Evolutionary conservation across 2,888 invertebrate genomes (phyloP).

Genomic region (Melitaea athalia): DNA sequence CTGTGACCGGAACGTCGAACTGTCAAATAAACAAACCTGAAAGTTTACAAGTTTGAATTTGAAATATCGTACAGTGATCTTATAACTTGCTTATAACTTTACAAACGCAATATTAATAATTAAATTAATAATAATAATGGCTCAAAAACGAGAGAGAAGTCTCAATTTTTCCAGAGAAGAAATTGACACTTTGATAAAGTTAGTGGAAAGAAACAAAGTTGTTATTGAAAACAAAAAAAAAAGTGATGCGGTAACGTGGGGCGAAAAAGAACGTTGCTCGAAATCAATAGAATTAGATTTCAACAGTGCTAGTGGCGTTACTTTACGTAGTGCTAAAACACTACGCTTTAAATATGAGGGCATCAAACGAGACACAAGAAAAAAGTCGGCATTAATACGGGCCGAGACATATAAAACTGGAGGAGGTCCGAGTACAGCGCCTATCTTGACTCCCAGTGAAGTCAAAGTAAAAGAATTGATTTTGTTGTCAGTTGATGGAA

Average conservation of each 20-base stretch:
- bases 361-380: not conserved
- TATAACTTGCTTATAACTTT: too few relatives aligned
- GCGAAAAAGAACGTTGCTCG: conserved; percentile 8
- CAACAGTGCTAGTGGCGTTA: not conserved
- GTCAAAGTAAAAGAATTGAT: conserved; percentile 10
- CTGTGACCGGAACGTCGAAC: too few relatives aligned
- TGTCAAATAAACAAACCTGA: too few relatives aligned
- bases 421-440: not conserved
- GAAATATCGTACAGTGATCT: too few relatives aligned
- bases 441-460: not conserved
- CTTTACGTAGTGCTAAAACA: conserved; percentile 2
- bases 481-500: not conserved
- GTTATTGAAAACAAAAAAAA: conserved; percentile 16
- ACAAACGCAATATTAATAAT: too few relatives aligned
- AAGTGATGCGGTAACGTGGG: conserved; percentile 5
- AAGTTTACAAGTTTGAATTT: too few relatives aligned
- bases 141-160: not conserved
- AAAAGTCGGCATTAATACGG: not conserved
- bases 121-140: too few relatives aligned
- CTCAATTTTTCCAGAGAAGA: conserved; percentile 4
- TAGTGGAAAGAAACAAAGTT: not conserved
- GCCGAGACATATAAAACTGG: not conserved
- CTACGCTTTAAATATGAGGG: conserved; percentile 10
- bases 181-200: not conserved
- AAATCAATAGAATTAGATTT: conserved; percentile 1